A percentile compares a stretch with the other conserved stretches of the same genome.
Conservation (phyloP, 2,113 vertebrate species). For the Corvus cornix region DNA sequence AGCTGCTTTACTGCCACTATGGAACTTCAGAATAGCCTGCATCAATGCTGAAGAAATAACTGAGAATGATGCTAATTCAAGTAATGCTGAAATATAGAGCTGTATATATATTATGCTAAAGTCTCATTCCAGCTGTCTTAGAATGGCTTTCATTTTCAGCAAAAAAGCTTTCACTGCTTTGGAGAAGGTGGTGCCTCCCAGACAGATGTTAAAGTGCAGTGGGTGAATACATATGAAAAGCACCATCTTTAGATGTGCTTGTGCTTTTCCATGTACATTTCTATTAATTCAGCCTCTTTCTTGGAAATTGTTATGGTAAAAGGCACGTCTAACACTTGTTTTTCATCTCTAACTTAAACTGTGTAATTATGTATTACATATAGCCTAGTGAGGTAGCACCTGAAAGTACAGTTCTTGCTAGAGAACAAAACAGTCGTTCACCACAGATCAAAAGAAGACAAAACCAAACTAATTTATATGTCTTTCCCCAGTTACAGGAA, state of each 20-base stretch:
- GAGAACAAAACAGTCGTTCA: neutral
- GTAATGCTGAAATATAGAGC: neutral
- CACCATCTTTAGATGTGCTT: neutral
- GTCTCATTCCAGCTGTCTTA: neutral
- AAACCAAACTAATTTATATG: neutral
- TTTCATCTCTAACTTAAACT: neutral
- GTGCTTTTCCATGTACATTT: neutral
- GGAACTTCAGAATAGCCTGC: neutral
- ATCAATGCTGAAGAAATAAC: neutral
- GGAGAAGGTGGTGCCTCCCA: neutral
- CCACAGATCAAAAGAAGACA: neutral
- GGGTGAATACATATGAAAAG: neutral
- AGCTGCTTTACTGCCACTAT: neutral
- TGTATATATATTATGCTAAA: neutral
- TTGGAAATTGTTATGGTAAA: neutral
- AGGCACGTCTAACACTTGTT: neutral
- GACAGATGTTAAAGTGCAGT: neutral
- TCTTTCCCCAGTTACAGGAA: neutral
- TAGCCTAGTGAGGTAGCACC: neutral
- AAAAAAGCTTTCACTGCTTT: slow-evolving; percentile 22
- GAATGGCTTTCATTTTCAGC: slow-evolving; percentile 8
- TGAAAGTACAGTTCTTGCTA: neutral
- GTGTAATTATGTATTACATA: neutral
- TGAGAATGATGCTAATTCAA: neutral
- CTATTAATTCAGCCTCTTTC: neutral